phyloP scores from a whole-genome alignment of 2,113 vertebrate species.

The Regulus satrapa region DNA sequence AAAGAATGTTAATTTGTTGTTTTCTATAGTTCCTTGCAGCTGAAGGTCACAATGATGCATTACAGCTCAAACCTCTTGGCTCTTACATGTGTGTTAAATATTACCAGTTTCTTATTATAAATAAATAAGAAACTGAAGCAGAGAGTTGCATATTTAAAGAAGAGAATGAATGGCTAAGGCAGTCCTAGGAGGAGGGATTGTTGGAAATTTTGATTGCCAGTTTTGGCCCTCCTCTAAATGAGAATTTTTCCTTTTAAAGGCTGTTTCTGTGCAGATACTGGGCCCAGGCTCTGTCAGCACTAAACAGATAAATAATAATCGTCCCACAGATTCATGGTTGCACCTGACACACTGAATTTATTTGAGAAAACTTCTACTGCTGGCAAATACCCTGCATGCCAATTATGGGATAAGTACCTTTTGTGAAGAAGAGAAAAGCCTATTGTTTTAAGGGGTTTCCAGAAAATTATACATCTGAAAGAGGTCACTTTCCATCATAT shows the following conservation, averaged over 20 bases:
- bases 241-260: not conserved
- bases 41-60: slow-evolving; percentile 35
- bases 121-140: not conserved
- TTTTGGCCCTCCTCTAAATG: not conserved
- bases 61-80: not conserved
- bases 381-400: slow-evolving; percentile 6
- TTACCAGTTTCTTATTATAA: not conserved
- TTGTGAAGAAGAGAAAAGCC: not conserved
- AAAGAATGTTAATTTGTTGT: slow-evolving; percentile 42
- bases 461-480: slow-evolving; percentile 33
- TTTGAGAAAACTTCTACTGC: slow-evolving; percentile 21
- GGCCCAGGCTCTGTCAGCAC: not conserved
- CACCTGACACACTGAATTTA: slow-evolving; percentile 5
- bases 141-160: slow-evolving; percentile 1
- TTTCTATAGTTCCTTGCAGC: not conserved
- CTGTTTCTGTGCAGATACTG: not conserved
- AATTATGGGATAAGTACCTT: slow-evolving; percentile 10
- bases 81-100: slow-evolving; percentile 10
- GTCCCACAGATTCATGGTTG: not conserved
- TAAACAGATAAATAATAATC: slow-evolving; percentile 6
- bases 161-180: not conserved
- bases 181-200: not conserved
- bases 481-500: not conserved
- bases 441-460: slow-evolving; percentile 3
- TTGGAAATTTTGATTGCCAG: not conserved